Percentiles rank a stretch among this genome's conserved stretches.
These are phyloP conservation scores for Bombus confusus DNA, from an alignment of 1,140 invertebrate genomes.

Conservation along the genomic window DNA sequence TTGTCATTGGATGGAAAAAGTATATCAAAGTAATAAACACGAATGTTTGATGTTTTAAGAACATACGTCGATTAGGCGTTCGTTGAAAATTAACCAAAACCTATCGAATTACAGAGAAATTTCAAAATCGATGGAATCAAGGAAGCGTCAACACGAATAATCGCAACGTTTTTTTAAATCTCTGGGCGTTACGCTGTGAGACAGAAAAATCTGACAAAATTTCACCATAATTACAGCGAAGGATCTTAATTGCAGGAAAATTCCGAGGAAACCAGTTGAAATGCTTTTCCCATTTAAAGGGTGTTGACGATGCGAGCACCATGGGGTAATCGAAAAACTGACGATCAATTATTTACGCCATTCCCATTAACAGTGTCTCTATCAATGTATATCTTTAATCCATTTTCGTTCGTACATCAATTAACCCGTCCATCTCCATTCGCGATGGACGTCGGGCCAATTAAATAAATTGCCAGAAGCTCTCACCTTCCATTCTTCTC, in stretches of 20 bases:
- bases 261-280: background rate
- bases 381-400: slow-evolving; percentile 48
- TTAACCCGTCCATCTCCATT: slow-evolving; percentile 26
- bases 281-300: background rate
- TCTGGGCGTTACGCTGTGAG: background rate
- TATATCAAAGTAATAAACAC: too few species aligned
- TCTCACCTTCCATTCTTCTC: background rate
- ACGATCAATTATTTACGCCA: slow-evolving; percentile 37
- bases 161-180: background rate
- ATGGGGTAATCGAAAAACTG: background rate
- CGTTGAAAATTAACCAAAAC: background rate
- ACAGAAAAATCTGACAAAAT: background rate
- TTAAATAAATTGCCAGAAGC: slow-evolving; percentile 44
- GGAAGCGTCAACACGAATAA: background rate
- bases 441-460: slow-evolving; percentile 26
- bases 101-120: background rate
- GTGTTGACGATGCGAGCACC: background rate
- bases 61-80: background rate
- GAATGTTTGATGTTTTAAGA: background rate
- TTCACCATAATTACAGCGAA: background rate
- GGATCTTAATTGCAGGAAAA: background rate
- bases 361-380: slow-evolving; percentile 14
- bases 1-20: background rate
- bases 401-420: slow-evolving; percentile 39
- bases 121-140: background rate